A percentile compares a stretch with the other conserved stretches of the same genome.
phyloP scores from a whole-genome alignment of 2,888 invertebrate species.

The Lucinisca nassula region DNA sequence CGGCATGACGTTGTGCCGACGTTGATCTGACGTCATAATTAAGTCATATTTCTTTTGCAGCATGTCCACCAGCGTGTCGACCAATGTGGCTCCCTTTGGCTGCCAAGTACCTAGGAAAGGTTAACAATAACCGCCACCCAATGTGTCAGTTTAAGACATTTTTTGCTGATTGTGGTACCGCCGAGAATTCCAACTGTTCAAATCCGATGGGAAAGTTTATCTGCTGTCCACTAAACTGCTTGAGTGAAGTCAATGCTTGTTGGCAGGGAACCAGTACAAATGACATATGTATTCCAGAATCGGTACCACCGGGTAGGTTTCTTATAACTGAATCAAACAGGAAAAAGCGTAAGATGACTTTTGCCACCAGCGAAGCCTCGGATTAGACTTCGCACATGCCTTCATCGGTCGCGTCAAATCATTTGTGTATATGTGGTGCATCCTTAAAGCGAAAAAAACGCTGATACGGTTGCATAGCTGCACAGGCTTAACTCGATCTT shows the following conservation, averaged over 20 bases:
- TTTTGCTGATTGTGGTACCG: neutral
- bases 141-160: neutral
- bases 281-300: neutral
- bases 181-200: neutral
- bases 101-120: neutral
- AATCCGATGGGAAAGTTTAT: too few relatives aligned
- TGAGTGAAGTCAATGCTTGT: neutral
- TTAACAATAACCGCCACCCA: neutral
- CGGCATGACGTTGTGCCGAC: too few relatives aligned
- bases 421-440: too few relatives aligned
- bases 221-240: neutral
- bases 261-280: neutral
- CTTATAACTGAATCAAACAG: too few relatives aligned
- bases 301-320: neutral
- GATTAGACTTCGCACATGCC: too few relatives aligned
- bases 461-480: too few relatives aligned
- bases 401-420: too few relatives aligned
- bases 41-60: neutral
- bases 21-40: too few relatives aligned
- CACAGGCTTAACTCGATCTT: too few relatives aligned
- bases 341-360: too few relatives aligned
- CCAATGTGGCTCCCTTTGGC: neutral
- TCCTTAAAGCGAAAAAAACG: too few relatives aligned
- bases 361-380: too few relatives aligned
- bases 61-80: neutral